Conservation (phyloP, 2,113 vertebrate species). For the Mus spicilegus region DNA sequence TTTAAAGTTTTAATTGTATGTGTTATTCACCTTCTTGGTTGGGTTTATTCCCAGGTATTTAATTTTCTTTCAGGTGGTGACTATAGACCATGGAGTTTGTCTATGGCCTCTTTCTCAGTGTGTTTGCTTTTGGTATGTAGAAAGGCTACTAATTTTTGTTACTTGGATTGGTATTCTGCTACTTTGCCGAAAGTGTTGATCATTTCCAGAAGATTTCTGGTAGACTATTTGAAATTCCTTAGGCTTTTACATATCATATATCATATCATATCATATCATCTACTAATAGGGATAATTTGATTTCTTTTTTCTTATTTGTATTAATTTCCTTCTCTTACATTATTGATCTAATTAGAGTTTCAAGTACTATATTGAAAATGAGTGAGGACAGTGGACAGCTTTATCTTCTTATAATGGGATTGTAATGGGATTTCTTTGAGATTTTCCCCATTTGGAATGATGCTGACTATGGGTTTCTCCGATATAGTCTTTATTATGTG, state of each 20-base stretch:
- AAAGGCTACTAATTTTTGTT: background rate
- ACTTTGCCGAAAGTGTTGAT: background rate
- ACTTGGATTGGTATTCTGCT: background rate
- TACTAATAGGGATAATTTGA: background rate
- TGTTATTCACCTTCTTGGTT: too few relatives aligned
- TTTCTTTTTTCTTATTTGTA: background rate
- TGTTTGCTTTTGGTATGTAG: background rate
- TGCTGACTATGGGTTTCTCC: background rate
- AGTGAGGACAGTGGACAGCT: background rate
- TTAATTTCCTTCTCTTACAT: background rate
- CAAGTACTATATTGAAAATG: background rate
- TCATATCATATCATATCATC: background rate
- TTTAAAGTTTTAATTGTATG: too few relatives aligned
- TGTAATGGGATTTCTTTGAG: background rate
- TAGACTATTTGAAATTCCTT: background rate
- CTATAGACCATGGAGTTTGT: background rate
- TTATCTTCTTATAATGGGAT: background rate
- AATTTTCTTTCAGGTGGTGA: background rate
- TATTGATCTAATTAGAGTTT: background rate
- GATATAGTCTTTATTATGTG: background rate
- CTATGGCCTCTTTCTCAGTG: background rate
- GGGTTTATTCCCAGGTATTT: background rate
- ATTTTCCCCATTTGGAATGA: background rate
- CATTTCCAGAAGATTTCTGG: background rate
- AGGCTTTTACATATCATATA: background rate